These are phyloP conservation scores for Albula goreensis DNA, from an alignment of 2,113 vertebrate genomes.

Conservation along the genomic window DNA sequence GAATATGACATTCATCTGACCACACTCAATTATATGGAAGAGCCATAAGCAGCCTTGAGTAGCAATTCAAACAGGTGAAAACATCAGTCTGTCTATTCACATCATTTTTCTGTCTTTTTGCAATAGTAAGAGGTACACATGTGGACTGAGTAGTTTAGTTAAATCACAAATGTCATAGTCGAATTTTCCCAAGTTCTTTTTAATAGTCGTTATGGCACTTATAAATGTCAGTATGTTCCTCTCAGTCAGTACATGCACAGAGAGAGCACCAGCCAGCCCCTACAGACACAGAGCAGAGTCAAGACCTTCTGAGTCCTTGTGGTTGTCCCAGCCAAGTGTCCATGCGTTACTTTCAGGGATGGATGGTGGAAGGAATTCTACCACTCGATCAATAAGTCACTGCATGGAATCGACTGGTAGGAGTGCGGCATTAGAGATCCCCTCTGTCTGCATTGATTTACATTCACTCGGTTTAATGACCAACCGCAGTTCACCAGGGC, in stretches of 20 bases:
- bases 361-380: not conserved
- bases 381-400: slow-evolving; percentile 6
- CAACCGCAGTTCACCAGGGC: not conserved
- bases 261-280: too few species aligned
- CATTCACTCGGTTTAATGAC: slow-evolving; percentile 16
- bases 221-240: too few species aligned
- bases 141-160: too few species aligned
- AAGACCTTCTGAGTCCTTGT: not conserved
- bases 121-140: too few species aligned
- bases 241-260: too few species aligned
- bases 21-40: not conserved
- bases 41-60: not conserved
- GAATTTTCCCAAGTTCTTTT: too few species aligned
- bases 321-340: not conserved
- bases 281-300: not conserved
- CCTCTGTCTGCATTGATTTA: slow-evolving; percentile 16
- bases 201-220: too few species aligned
- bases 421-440: not conserved
- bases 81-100: too few species aligned
- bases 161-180: too few species aligned
- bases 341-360: not conserved
- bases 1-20: not conserved
- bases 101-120: too few species aligned
- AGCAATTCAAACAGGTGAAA: too few species aligned
- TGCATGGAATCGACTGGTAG: not conserved